Base-by-base conservation (phyloP, 2,888 invertebrate genomes). In the Boloria selene region DNA sequence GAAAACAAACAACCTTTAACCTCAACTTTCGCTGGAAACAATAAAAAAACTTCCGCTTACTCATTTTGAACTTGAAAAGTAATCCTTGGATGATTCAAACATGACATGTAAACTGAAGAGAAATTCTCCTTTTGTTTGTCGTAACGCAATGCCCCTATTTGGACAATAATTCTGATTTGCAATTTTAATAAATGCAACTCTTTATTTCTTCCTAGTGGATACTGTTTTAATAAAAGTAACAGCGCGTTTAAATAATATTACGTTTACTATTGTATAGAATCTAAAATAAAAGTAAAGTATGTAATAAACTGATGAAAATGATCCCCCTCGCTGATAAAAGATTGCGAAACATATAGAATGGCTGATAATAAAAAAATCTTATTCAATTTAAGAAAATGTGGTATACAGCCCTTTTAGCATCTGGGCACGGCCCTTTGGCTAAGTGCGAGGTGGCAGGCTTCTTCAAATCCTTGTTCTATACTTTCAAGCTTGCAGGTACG, bases 1-100 rank as follows among this genome's bases (percentile, higher is more conserved):
- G 51, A 31, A 31, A 26, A 51, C 18, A 72, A 68, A 69, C 76
- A 77, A 84, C 86, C 83, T 81, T 72, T 79, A 79, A 85, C 88
- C 85, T 79, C 73, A 61, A 81, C 89, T 89, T 89, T 89, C 90
- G 76, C 88, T 83, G 77, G 60, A 72, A 77, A 85, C 80, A 83
- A 83, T 77, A 51, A 50, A 69, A n/a, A 73, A 72, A 77, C 69
- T 79, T 83, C 77, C 81, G 86, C 82, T 62, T 70, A 74, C 80
- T 87, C 90, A 89, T 78, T 75, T 70, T 78, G 76, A 83, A 82
- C 84, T 84, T 84, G 80, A 80, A 76, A 60, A 49, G 77, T 70
- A 74, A 78, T 83, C 82, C 84, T 82, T 85, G 80, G 77, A 81
- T 79, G 68, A 51, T 61, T 59, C 54, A 55, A 54, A 72, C 69